Evolutionary conservation across 2,797 vertebrate genomes (phyloP), one percentile per base, ranked within the genome.

Genomic region (Bryconaethiops microstoma): DNA sequence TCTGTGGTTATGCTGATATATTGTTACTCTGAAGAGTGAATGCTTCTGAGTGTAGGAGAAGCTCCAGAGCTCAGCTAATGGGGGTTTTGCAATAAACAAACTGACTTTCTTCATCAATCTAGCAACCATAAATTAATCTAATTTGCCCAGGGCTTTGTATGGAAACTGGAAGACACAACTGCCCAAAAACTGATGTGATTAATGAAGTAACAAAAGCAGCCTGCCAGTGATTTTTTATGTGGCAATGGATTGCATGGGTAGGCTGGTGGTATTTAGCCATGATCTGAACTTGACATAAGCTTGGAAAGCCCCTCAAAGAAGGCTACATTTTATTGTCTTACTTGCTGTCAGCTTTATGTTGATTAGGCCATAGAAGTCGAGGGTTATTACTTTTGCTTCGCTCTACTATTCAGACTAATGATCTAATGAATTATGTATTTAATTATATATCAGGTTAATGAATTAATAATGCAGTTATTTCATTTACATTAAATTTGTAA

Each of bases 81-180:
- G 17, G 29, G 48, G 40, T 39, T 21, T 74, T 74, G 23, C 75
- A 57, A 7, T 68, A 77, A 59, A 64, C 74, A 77, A 57, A 64
- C 75, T 16, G 75, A 54, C 23, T 73, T 77, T 77, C n/a, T 57
- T 81, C 48, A 77, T 77, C 55, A 77, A 67, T 82, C 69, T 72
- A 65, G 76, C 55, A 73, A 7, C 19, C 74, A 50, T 48, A 77
- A 64, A 35, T 59, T 39, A 82, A 73, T 72, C 60, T 57, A 72
- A 57, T 73, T 73, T 72, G 62, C 17, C n/a, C 23, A 50, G 40
- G 19, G 55, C 42, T 57, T n/a, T 81, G 40, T 77, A 74, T 78
- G 25, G 40, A 73, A 77, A 77, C 69, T 23, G 19, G 55, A 19
- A 74, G n/a, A 68, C 68, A 74, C 70, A 59, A 50, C 71, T 19